Conservation (phyloP, 1,140 invertebrate genomes). For the Pseudomyrmex dendroicus region DNA sequence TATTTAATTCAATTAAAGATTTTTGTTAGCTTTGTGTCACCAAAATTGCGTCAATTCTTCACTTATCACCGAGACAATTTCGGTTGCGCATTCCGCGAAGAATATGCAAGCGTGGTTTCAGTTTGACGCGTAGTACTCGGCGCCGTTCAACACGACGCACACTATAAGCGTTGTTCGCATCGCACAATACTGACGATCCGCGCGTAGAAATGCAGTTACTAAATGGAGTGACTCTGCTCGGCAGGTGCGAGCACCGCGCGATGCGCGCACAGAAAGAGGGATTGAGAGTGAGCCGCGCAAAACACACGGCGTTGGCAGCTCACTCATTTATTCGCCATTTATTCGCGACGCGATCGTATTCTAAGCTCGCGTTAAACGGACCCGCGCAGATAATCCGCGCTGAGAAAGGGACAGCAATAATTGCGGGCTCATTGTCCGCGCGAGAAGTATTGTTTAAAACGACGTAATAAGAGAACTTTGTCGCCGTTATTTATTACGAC, state of each 20-base stretch:
- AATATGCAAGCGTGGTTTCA: too few species aligned
- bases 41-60: too few species aligned
- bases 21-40: too few species aligned
- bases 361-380: constrained; percentile 63
- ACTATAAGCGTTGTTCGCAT: neutral
- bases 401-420: constrained; percentile 62
- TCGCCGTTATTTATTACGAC: constrained; percentile 67
- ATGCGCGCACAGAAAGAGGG: neutral
- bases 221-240: constrained; percentile 54
- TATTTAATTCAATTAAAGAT: too few species aligned
- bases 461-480: constrained; percentile 62
- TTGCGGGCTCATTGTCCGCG: constrained; percentile 69
- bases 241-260: constrained; percentile 59
- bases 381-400: constrained; percentile 67
- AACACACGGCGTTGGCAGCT: constrained; percentile 10
- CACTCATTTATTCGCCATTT: constrained; percentile 61
- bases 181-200: constrained; percentile 39
- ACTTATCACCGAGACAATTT: too few species aligned
- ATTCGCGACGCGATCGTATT: constrained; percentile 68
- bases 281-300: neutral
- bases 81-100: too few species aligned
- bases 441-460: constrained; percentile 63
- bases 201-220: constrained; percentile 47
- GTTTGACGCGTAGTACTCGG: too few species aligned
- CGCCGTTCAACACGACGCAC: too few species aligned